Percentiles rank a stretch among this genome's conserved stretches.
phyloP scores from a whole-genome alignment of 2,888 invertebrate genomes.

The Dasypolia templi region DNA sequence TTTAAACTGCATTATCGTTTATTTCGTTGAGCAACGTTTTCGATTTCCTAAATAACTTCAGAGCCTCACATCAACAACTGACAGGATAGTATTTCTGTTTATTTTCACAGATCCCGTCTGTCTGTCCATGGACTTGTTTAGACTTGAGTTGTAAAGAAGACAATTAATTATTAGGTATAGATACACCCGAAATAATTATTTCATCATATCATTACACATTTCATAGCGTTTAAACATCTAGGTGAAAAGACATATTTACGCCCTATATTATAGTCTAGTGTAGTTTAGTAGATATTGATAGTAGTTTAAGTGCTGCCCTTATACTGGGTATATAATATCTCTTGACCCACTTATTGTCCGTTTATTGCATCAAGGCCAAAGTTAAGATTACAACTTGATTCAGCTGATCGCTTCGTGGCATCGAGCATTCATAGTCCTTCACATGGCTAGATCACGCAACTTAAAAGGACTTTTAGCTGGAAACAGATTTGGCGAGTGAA shows the following conservation, averaged over 20 bases:
- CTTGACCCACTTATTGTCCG: conserved; percentile 56
- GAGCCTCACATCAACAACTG: conserved; percentile 34
- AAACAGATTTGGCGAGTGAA: conserved; percentile 8
- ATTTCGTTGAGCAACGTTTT: background rate
- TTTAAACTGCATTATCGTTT: background rate
- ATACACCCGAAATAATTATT: conserved; percentile 79
- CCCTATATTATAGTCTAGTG: conserved; percentile 81
- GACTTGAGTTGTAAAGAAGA: conserved; percentile 65
- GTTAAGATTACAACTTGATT: conserved; percentile 44
- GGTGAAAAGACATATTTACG: conserved; percentile 84
- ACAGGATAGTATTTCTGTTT: conserved; percentile 16
- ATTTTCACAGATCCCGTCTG: conserved; percentile 53
- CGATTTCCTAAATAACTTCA: background rate
- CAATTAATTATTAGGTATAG: conserved; percentile 71
- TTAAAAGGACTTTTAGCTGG: conserved; percentile 19
- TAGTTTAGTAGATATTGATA: conserved; percentile 78
- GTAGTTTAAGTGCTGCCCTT: conserved; percentile 80
- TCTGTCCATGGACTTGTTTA: conserved; percentile 69
- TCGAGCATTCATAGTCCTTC: conserved; percentile 19
- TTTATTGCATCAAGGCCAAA: conserved; percentile 48
- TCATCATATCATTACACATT: conserved; percentile 89
- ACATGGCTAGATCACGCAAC: conserved; percentile 17
- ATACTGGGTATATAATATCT: conserved; percentile 75
- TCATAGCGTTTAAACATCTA: conserved; percentile 87
- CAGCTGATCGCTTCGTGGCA: conserved; percentile 24